A percentile compares a stretch with the other conserved stretches of the same genome.
Conservation (phyloP, 2,888 invertebrate species). For the Altica lythri region DNA sequence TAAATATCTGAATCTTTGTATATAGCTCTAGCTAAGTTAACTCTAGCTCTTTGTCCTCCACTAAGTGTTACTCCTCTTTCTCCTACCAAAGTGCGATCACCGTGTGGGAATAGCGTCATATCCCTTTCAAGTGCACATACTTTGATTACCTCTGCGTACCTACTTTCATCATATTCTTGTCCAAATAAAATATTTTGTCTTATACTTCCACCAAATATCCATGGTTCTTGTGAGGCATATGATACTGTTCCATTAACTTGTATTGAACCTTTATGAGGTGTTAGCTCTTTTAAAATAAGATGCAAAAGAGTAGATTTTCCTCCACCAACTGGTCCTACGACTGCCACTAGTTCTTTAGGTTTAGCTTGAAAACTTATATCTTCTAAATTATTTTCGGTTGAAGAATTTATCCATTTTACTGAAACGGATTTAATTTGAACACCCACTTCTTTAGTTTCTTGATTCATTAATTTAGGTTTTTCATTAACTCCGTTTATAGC, state of each 20-base stretch:
- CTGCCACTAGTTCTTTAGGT: constrained; percentile 45
- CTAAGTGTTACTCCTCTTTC: constrained; percentile 61
- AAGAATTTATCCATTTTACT: constrained; percentile 34
- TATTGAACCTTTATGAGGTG: constrained; percentile 63
- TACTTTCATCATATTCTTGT: constrained; percentile 67
- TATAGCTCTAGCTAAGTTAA: constrained; percentile 82
- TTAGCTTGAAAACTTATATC: constrained; percentile 28
- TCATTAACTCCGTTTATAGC: neutral
- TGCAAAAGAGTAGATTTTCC: constrained; percentile 64
- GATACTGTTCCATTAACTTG: constrained; percentile 22
- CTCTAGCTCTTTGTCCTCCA: constrained; percentile 84
- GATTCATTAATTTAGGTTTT: constrained; percentile 2
- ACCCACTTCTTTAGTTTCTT: constrained; percentile 3
- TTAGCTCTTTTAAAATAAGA: constrained; percentile 70
- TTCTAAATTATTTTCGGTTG: constrained; percentile 30
- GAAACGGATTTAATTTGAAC: constrained; percentile 26
- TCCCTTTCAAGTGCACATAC: constrained; percentile 75
- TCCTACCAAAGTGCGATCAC: constrained; percentile 78
- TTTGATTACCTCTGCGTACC: constrained; percentile 68
- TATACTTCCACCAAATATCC: constrained; percentile 80
- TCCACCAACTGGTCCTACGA: constrained; percentile 69
- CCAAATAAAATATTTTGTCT: constrained; percentile 94
- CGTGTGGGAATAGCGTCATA: constrained; percentile 72
- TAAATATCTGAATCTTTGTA: constrained; percentile 85
- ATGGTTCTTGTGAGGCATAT: constrained; percentile 78